Conservation (phyloP, 53 echinoderm and acorn worm genomes). For the Mesocentrotus franciscanus region DNA sequence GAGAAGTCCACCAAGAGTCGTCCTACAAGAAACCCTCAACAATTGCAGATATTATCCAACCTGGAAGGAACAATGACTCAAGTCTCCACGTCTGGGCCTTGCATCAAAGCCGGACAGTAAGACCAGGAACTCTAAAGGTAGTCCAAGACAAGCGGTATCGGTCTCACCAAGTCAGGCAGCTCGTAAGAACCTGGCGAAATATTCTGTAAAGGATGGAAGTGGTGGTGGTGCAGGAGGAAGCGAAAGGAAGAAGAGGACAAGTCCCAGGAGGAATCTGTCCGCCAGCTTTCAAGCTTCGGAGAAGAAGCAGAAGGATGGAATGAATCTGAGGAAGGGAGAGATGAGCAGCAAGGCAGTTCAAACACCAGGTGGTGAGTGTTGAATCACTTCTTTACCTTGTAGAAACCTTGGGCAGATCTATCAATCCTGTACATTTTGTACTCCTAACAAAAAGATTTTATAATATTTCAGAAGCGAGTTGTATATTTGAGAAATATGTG, state of each 20-base stretch:
- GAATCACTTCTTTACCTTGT: not conserved
- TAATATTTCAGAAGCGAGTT: too few relatives aligned
- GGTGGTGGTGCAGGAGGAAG: not conserved
- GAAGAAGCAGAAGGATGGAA: conserved; percentile 8
- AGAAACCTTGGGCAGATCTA: too few relatives aligned
- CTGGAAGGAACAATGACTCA: conserved; percentile 58
- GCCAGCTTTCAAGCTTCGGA: conserved; percentile 46
- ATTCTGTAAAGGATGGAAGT: conserved; percentile 47
- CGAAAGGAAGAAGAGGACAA: conserved; percentile 63
- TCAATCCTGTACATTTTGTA: too few relatives aligned
- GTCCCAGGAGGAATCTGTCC: conserved; percentile 61
- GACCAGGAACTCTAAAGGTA: conserved; percentile 34
- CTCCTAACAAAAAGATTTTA: too few relatives aligned
- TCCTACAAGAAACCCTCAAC: conserved; percentile 45
- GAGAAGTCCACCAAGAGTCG: not conserved
- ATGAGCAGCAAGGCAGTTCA: conserved; percentile 55
- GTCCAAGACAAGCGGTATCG: conserved; percentile 22
- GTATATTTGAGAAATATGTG: too few relatives aligned
- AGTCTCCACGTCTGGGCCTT: conserved; percentile 81
- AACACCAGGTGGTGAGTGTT: conserved; percentile 52
- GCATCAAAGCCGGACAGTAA: conserved; percentile 43
- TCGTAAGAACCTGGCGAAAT: conserved; percentile 74
- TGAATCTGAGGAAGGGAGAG: conserved; percentile 20
- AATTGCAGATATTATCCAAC: conserved; percentile 50
- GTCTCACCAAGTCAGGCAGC: conserved; percentile 61